Conservation (phyloP, 1,140 invertebrate species). For the Drosophila neocordata region DNA sequence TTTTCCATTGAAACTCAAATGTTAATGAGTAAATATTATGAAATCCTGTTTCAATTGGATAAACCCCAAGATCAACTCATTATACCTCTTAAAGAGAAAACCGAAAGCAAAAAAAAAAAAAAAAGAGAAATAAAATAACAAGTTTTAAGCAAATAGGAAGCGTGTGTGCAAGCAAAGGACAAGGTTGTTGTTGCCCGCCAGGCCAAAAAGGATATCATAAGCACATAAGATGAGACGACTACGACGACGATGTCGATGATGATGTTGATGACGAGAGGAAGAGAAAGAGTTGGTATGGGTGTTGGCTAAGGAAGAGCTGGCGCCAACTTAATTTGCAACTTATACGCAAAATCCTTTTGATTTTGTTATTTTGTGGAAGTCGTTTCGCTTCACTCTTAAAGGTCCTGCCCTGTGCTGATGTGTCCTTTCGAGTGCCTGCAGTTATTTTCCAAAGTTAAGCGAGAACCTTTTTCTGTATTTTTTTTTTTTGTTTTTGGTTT, state of each 20-base stretch:
- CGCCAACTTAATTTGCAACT: conserved; percentile 79
- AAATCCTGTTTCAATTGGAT: background rate
- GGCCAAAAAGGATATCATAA: conserved; percentile 67
- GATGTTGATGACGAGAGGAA: background rate
- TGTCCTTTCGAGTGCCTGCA: conserved; percentile 63
- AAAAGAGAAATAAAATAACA: conserved; percentile 25
- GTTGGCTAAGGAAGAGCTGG: conserved; percentile 13
- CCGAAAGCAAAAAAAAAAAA: too few relatives aligned
- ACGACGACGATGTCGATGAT: conserved; percentile 26
- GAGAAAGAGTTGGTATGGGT: conserved; percentile 17
- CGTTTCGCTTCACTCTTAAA: conserved; percentile 33
- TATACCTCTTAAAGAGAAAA: conserved; percentile 2
- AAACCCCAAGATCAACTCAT: conserved; percentile 13
- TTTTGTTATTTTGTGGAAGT: conserved; percentile 64
- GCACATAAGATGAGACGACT: conserved; percentile 61
- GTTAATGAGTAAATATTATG: background rate
- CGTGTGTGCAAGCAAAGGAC: conserved; percentile 54
- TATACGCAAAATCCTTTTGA: conserved; percentile 79
- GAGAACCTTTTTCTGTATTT: conserved; percentile 56
- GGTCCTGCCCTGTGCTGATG: conserved; percentile 34
- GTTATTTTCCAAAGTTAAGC: conserved; percentile 75
- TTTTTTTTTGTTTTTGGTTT: conserved; percentile 12
- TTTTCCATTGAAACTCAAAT: background rate
- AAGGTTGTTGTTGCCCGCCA: conserved; percentile 45
- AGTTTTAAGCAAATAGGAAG: conserved; percentile 49